Conservation (phyloP, 2,888 invertebrate genomes). For the Lymantria monacha region DNA sequence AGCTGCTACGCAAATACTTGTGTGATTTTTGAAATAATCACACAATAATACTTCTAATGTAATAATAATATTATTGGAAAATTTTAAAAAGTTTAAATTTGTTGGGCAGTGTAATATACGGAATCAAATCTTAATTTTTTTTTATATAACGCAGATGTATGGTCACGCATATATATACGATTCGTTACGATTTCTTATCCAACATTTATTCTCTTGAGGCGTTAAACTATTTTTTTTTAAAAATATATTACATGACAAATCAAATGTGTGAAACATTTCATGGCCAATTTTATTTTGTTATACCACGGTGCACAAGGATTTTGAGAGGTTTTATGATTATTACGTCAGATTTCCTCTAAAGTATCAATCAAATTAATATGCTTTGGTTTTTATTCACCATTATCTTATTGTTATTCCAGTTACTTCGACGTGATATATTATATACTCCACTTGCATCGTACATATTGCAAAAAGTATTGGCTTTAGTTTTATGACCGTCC, state of each 20-base stretch:
- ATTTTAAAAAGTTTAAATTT: too few species aligned
- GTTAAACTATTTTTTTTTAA: slow-evolving; percentile 30
- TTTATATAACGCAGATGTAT: slow-evolving; percentile 38
- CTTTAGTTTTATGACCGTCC: too few species aligned
- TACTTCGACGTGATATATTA: too few species aligned
- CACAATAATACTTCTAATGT: too few species aligned
- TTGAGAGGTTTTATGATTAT: slow-evolving; percentile 1
- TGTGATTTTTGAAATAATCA: too few species aligned
- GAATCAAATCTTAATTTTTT: slow-evolving; percentile 15
- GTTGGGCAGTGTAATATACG: too few species aligned
- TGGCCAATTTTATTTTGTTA: slow-evolving; percentile 9
- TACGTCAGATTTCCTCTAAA: slow-evolving; percentile 1
- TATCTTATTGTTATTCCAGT: too few species aligned
- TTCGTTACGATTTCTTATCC: slow-evolving; percentile 53
- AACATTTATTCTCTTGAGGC: slow-evolving; percentile 43
- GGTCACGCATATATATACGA: slow-evolving; percentile 48
- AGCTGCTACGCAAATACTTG: too few species aligned
- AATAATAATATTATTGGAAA: too few species aligned
- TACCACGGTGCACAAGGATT: background rate
- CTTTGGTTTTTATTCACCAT: too few species aligned
- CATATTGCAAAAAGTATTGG: too few species aligned
- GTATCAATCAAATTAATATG: background rate
- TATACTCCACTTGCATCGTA: too few species aligned
- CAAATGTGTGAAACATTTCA: slow-evolving; percentile 17
- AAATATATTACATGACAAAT: slow-evolving; percentile 22